Base-by-base conservation (phyloP, 2,888 invertebrate species). In the Cosmia trapezina region DNA sequence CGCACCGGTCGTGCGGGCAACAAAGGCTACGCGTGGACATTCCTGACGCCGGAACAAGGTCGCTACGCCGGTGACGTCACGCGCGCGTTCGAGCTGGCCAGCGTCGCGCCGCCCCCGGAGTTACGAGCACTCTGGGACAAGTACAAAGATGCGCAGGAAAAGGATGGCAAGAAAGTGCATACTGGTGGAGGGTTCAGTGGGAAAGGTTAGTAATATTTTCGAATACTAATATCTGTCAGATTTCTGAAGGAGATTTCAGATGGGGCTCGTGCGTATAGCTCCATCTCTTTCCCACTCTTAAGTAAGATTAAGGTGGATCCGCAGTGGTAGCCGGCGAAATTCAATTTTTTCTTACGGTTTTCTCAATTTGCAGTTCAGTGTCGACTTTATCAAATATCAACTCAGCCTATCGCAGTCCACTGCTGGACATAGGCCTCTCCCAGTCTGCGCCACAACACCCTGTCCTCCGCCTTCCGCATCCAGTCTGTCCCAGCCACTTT, bases 1-100 rank as follows among this genome's bases (percentile, higher is more conserved):
- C 97, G 98, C 73, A 98, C 98, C 0, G 98, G 98, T 0, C 97
- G 98, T 33, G 98, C 98, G 1, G 99, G 99, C 1, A 99, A 99
- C 93, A 99, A 99, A 92, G 99, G 99, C 8, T 98, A 97, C 93
- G 99, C 99, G 0, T 99, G 98, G 96, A 99, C 99, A 0, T 99
- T 99, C 93, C 97, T 99, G 11, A 99, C 99, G 0, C 98, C 98
- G 0, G 99, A 99, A 79, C 99, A 99, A 92, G 98, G 98, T 22
- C 97, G 98, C 69, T 98, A 99, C 95, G 98, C 99, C 0, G 99
- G 99, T 14, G 99, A 99, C 91, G 97, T 99, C 76, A 96, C 99
- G 69, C 97, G 98, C 65, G 99, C 99, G 0, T 97, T 99, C 79
- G 99, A 99, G 90, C 93, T 98, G 54, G 99, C 99, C 0, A 97